phyloP scores from a whole-genome alignment of 2,888 invertebrate genomes.

The Rhabditophanes sp. region DNA sequence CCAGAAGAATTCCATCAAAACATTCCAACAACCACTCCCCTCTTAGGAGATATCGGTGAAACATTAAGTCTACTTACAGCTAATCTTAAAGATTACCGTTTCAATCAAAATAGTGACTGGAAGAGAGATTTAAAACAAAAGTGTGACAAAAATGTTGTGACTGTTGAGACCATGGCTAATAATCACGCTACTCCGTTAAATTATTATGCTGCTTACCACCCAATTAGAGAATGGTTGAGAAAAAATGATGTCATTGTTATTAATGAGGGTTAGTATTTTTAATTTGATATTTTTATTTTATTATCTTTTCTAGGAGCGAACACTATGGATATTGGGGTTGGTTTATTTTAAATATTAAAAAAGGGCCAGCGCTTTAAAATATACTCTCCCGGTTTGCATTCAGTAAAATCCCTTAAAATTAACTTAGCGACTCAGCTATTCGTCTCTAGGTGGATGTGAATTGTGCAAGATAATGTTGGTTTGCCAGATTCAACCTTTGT shows the following conservation, averaged over 20 bases:
- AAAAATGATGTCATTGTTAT: slow-evolving; percentile 62
- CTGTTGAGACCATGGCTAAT: slow-evolving; percentile 54
- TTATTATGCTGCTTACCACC: slow-evolving; percentile 78
- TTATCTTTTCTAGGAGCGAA: too few relatives aligned
- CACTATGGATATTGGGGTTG: slow-evolving; percentile 98
- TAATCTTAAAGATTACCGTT: slow-evolving; percentile 20
- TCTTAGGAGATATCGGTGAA: slow-evolving; percentile 59
- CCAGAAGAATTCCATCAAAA: slow-evolving; percentile 86
- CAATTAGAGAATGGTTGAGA: slow-evolving; percentile 44
- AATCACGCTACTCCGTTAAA: slow-evolving; percentile 65
- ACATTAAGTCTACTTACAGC: too few relatives aligned
- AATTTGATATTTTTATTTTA: too few relatives aligned
- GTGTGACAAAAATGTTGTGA: slow-evolving; percentile 20
- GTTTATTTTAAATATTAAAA: too few relatives aligned
- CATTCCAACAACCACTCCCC: slow-evolving; percentile 60
- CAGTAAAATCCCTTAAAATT: too few relatives aligned
- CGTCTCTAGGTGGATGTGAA: too few relatives aligned
- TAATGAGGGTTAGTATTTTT: too few relatives aligned
- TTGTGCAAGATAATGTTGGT: too few relatives aligned
- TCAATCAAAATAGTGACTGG: slow-evolving; percentile 20
- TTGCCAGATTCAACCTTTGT: too few relatives aligned
- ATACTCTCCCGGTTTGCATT: too few relatives aligned
- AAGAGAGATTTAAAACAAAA: slow-evolving; percentile 17
- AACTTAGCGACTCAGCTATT: too few relatives aligned
- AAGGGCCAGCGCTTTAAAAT: too few relatives aligned